A percentile compares a stretch with the other conserved stretches of the same genome.
Evolutionary conservation across 2,888 invertebrate genomes (phyloP).

Genomic region (Agelastica alni): DNA sequence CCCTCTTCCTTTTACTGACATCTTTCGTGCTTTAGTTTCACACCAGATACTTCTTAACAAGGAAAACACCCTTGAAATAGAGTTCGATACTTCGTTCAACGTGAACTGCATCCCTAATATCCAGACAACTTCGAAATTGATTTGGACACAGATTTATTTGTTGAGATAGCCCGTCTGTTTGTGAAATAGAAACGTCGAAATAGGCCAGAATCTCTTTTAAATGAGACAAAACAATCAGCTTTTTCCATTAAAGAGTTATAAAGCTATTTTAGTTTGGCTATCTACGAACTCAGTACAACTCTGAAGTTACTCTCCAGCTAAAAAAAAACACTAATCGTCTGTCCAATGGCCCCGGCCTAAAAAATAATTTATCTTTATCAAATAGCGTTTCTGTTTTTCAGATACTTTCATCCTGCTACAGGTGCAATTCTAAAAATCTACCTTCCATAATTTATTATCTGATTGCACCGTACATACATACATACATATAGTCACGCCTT

Average conservation of each 20-base stretch:
- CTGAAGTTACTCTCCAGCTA: background rate
- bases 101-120: conserved; percentile 21
- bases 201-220: no score
- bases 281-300: background rate
- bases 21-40: conserved; percentile 14
- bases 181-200: background rate
- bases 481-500: no score
- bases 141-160: conserved; percentile 30
- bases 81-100: conserved; percentile 17
- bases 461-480: no score
- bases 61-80: conserved; percentile 20
- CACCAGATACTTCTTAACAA: conserved; percentile 22
- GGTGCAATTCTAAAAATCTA: no score
- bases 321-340: no score
- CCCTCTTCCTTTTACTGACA: background rate
- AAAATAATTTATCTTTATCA: no score
- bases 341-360: no score
- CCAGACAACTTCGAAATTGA: conserved; percentile 19
- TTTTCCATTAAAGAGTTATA: background rate
- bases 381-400: no score
- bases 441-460: no score
- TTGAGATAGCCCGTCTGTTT: conserved; percentile 21
- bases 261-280: background rate
- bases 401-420: no score
- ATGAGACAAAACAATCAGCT: no score